These are phyloP conservation scores for Drosophila setosimentum DNA, from an alignment of 2,888 invertebrate genomes.

Conservation along the genomic window DNA sequence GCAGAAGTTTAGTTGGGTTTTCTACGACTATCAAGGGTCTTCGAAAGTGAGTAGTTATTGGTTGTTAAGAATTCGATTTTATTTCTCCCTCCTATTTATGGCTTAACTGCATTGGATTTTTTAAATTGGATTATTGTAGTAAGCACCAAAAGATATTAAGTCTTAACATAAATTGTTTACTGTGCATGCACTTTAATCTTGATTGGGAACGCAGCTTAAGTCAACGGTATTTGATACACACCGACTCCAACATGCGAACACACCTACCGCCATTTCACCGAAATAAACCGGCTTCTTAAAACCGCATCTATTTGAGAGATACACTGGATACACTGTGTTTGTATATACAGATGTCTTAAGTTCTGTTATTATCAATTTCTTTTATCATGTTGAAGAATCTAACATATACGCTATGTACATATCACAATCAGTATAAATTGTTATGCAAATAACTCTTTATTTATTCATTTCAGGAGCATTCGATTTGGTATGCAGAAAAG, in stretches of 20 bases:
- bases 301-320: neutral
- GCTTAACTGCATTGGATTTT: neutral
- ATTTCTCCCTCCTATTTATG: neutral
- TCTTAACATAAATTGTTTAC: conserved; percentile 10
- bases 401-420: conserved; percentile 3
- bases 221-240: conserved; percentile 62
- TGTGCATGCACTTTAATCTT: conserved; percentile 55
- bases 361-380: neutral
- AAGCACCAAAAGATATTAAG: neutral
- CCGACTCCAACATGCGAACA: conserved; percentile 32
- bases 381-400: neutral
- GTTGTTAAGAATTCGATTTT: neutral
- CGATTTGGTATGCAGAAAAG: conserved; percentile 41
- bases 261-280: conserved; percentile 44
- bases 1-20: neutral
- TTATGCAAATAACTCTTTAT: conserved; percentile 29
- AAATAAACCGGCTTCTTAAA: conserved; percentile 41
- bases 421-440: conserved; percentile 3
- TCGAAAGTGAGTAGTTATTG: conserved; percentile 2
- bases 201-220: conserved; percentile 59
- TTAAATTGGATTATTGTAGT: neutral
- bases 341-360: neutral
- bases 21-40: neutral
- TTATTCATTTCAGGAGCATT: conserved; percentile 2
- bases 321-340: neutral